Percentiles rank a stretch among this genome's conserved stretches.
These are phyloP conservation scores for Didymodactylos carnosus DNA, from an alignment of 2,888 invertebrate species.

Conservation along the genomic window DNA sequence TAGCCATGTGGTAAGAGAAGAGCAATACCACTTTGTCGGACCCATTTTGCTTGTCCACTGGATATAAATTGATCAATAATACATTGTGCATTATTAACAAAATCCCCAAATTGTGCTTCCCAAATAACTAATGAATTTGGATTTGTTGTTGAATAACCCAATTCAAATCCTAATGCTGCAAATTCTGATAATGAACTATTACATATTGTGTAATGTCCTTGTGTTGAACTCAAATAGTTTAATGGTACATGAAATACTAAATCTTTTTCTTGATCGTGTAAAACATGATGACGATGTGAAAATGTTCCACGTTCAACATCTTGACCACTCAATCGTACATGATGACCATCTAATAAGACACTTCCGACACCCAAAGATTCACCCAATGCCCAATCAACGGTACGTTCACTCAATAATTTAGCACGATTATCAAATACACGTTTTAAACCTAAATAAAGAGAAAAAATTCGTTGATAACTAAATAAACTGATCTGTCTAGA, in stretches of 20 bases:
- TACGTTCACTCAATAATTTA: constrained; percentile 70
- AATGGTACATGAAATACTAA: constrained; percentile 61
- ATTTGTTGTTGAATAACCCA: constrained; percentile 92
- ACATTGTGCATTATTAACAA: constrained; percentile 85
- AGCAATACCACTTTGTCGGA: constrained; percentile 83
- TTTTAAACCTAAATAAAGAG: constrained; percentile 32
- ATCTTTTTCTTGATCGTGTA: constrained; percentile 91
- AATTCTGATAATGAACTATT: constrained; percentile 97
- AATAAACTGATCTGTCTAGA: too few species aligned
- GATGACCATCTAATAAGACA: constrained; percentile 80
- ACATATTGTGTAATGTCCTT: constrained; percentile 93
- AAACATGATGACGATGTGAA: constrained; percentile 69
- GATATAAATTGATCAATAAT: constrained; percentile 53
- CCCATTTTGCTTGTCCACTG: constrained; percentile 85
- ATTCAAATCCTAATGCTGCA: constrained; percentile 73
- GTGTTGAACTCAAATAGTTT: constrained; percentile 61
- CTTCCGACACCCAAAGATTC: constrained; percentile 97
- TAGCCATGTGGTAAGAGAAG: constrained; percentile 91
- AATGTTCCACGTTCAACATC: constrained; percentile 97
- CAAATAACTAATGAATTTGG: constrained; percentile 87
- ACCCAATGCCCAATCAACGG: constrained; percentile 90
- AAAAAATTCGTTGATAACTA: too few species aligned
- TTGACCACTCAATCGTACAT: constrained; percentile 75
- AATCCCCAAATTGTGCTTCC: constrained; percentile 97
- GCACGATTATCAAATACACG: constrained; percentile 54